phyloP scores from a whole-genome alignment of 2,888 invertebrate species.

The Anticlea derivata region DNA sequence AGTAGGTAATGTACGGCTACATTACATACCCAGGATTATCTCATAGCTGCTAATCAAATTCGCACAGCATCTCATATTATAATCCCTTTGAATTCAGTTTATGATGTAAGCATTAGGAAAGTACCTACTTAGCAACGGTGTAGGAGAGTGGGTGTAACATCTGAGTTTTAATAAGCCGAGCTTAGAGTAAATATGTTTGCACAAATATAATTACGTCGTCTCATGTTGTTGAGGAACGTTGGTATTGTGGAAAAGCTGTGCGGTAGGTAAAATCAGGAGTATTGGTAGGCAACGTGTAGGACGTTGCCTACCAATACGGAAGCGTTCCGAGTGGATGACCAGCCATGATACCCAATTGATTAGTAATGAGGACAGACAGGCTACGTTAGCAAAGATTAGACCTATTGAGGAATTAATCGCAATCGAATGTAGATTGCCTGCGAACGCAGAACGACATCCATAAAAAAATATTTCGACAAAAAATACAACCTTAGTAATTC shows the following conservation, averaged over 20 bases:
- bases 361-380: no score
- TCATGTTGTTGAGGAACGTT: conserved; percentile 2
- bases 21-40: conserved; percentile 9
- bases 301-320: no score
- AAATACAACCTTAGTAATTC: no score
- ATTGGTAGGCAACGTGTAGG: no score
- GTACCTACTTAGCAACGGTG: background rate
- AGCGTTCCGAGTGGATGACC: no score
- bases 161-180: conserved; percentile 2
- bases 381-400: no score
- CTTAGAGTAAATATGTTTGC: conserved; percentile 9
- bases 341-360: no score
- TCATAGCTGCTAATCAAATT: conserved; percentile 17
- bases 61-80: conserved; percentile 25
- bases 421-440: no score
- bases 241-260: no score
- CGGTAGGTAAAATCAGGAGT: conserved; percentile 6
- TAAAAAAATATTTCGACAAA: no score
- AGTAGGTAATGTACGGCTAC: background rate
- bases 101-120: conserved; percentile 18
- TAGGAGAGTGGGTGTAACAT: conserved; percentile 3
- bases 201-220: background rate
- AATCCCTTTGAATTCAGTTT: conserved; percentile 28
- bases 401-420: no score
- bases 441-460: no score